Evolutionary conservation across 1,140 invertebrate genomes (phyloP), one percentile per base, ranked within the genome.

Genomic region (Galleria mellonella): DNA sequence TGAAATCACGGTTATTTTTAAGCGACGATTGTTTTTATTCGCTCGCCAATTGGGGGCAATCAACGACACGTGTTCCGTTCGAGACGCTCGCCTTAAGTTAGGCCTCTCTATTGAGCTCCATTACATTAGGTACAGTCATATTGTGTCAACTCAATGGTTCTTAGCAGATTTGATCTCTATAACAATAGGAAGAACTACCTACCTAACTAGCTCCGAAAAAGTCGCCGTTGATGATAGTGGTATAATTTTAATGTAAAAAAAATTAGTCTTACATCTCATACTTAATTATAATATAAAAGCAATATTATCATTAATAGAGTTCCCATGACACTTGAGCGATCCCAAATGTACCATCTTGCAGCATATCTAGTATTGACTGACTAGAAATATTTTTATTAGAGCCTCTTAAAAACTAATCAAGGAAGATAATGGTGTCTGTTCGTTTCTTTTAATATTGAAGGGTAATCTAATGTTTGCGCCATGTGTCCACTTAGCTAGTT

Each of bases 1-100:
- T 84, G 81, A 84, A 84, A 84, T 84, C 81, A 84, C 81, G 72
- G 78, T 71, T 84, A 84, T 84, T 84, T 84, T 84, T 77, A 73
- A 75, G 75, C 74, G 67, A 74, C 68, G 78, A 83, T 84, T 84
- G 81, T 84, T 84, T 84, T 84, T 83, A 84, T 84, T 84, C 72
- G 78, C 66, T 68, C 73, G 81, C 78, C 81, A 84, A 84, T 84
- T 84, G 81, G 60, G 81, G 76, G 68, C 81, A 83, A 84, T 84
- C 81, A 84, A 57, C 60, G 73, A 75, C 78, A 84, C 81, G 81
- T 84, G 81, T 81, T 81, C 62, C 70, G 65, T 51, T 44, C 59
- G 65, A 78, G 76, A 78, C 69, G 73, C 51, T 67, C 69, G 72
- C 65, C 72, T 78, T 63, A 69, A 44, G 60, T 36, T 47, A 32